Conservation (phyloP, 1,140 invertebrate genomes). For the Planococcus citri region DNA sequence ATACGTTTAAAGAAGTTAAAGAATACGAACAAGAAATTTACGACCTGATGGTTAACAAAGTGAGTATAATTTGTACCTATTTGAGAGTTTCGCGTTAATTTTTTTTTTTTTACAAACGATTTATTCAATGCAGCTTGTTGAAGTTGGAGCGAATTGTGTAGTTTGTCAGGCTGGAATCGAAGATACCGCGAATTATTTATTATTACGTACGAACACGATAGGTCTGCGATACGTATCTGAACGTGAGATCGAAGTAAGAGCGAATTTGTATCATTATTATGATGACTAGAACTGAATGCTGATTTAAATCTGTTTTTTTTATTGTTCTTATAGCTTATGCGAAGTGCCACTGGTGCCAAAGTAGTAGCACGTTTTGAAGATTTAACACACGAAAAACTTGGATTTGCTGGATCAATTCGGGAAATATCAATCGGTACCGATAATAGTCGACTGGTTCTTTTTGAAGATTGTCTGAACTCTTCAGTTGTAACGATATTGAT, state of each 20-base stretch:
- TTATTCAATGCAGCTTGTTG: constrained; percentile 70
- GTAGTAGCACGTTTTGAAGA: constrained; percentile 97
- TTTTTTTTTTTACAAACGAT: not conserved
- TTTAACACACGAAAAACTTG: constrained; percentile 84
- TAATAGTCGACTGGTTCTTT: constrained; percentile 94
- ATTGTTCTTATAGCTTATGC: constrained; percentile 72
- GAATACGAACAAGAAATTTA: constrained; percentile 96
- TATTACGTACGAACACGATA: constrained; percentile 82
- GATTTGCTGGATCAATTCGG: constrained; percentile 78
- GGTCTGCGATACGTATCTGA: constrained; percentile 96
- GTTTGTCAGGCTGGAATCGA: constrained; percentile 99
- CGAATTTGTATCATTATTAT: not conserved
- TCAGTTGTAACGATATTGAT: constrained; percentile 94
- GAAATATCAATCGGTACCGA: constrained; percentile 94
- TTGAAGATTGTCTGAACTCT: constrained; percentile 95
- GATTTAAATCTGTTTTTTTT: constrained; percentile 13
- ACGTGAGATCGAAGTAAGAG: constrained; percentile 66
- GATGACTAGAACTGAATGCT: not conserved
- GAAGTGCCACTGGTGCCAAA: constrained; percentile 94
- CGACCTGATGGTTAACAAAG: constrained; percentile 83
- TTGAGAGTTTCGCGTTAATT: not conserved
- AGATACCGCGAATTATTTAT: constrained; percentile 97
- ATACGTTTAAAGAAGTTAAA: constrained; percentile 84
- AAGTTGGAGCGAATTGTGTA: constrained; percentile 88
- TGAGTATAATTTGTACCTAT: constrained; percentile 37